These are phyloP conservation scores for Gymnoscopelus microlampas DNA, from an alignment of 2,797 vertebrate species.

Conservation along the genomic window DNA sequence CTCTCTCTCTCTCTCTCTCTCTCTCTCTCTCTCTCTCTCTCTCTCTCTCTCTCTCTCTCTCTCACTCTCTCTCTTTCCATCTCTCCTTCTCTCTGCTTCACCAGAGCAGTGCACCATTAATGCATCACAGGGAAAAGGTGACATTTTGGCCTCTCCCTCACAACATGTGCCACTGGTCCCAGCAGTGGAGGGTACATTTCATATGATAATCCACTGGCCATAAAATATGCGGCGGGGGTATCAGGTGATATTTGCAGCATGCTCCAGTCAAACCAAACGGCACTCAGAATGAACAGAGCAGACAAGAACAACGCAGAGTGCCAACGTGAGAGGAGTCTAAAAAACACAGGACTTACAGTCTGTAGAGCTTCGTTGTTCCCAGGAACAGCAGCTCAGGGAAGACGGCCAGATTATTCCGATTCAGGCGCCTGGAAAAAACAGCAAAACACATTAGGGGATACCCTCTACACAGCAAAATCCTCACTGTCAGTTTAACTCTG, in stretches of 20 bases:
- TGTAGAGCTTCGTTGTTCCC: slow-evolving; percentile 93
- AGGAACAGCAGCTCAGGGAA: slow-evolving; percentile 97
- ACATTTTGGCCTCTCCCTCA: slow-evolving; percentile 1
- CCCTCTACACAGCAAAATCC: slow-evolving; percentile 26
- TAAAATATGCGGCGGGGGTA: no score
- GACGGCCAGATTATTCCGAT: slow-evolving; percentile 97
- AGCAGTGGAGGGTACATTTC: not conserved
- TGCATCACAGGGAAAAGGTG: slow-evolving; percentile 25
- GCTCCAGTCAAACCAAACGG: slow-evolving; percentile 8
- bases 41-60: no score
- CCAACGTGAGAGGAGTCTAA: slow-evolving; percentile 11
- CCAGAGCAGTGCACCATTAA: slow-evolving; percentile 32
- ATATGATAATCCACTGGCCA: no score
- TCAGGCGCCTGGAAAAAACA: slow-evolving; percentile 91
- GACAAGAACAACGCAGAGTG: slow-evolving; percentile 14
- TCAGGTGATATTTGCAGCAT: not conserved
- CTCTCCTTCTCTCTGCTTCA: not conserved
- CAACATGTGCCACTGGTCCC: slow-evolving; percentile 21
- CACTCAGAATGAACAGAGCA: slow-evolving; percentile 5
- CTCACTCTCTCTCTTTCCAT: no score
- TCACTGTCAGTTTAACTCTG: no score
- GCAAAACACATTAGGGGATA: slow-evolving; percentile 63
- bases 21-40: no score
- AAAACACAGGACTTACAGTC: slow-evolving; percentile 90
- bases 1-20: not conserved